These are phyloP conservation scores for Listronotus oregonensis DNA, from an alignment of 1,140 invertebrate genomes.

Conservation along the genomic window DNA sequence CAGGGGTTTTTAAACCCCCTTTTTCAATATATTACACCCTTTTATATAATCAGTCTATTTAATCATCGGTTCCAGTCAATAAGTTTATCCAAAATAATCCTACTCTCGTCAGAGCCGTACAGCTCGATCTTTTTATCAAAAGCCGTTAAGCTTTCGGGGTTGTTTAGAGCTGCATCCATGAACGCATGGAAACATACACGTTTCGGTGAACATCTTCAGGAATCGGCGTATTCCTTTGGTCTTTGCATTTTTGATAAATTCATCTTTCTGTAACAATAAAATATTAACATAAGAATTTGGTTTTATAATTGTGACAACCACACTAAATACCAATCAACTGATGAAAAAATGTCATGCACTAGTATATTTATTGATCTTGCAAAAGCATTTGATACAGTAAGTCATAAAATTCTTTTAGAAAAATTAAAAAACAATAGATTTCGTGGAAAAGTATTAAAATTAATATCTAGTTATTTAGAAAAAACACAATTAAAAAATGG, in stretches of 20 bases:
- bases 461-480: no score
- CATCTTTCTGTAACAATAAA: slow-evolving; percentile 51
- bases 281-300: slow-evolving; percentile 11
- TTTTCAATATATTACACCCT: no score
- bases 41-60: slow-evolving; percentile 12
- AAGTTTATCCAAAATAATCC: slow-evolving; percentile 42
- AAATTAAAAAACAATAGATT: no score
- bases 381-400: no score
- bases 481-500: no score
- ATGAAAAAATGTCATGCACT: no score
- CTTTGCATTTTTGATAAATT: slow-evolving; percentile 48
- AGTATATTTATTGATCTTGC: no score
- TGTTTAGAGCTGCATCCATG: slow-evolving; percentile 48
- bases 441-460: no score
- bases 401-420: no score
- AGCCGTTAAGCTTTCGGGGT: slow-evolving; percentile 44
- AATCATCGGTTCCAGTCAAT: slow-evolving; percentile 39
- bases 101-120: slow-evolving; percentile 43
- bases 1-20: no score
- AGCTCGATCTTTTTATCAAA: slow-evolving; percentile 51
- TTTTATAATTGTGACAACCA: no score
- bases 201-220: slow-evolving; percentile 83
- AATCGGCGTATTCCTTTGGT: slow-evolving; percentile 71
- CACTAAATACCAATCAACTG: no score
- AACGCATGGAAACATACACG: slow-evolving; percentile 74